phyloP scores from a whole-genome alignment of 2,113 vertebrate species.

The Pedionomus torquatus region DNA sequence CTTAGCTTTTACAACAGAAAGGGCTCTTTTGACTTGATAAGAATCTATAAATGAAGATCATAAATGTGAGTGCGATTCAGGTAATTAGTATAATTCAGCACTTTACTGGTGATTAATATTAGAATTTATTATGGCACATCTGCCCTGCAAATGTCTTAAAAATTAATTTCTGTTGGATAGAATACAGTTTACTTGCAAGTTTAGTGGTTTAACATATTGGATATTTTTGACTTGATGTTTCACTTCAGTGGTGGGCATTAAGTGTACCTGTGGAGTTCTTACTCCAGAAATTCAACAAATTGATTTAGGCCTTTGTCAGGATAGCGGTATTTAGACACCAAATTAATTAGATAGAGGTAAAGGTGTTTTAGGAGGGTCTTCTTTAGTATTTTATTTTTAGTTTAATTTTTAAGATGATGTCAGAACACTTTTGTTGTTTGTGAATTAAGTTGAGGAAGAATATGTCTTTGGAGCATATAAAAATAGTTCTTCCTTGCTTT shows the following conservation, averaged over 20 bases:
- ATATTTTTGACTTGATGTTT: constrained; percentile 34
- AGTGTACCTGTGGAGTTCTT: not conserved
- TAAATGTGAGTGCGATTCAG: constrained; percentile 83
- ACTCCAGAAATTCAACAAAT: not conserved
- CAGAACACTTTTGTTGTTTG: not conserved
- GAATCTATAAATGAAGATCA: constrained; percentile 74
- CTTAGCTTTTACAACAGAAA: constrained; percentile 88
- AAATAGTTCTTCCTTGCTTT: constrained; percentile 16
- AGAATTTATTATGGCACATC: constrained; percentile 86
- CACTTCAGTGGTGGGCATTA: not conserved
- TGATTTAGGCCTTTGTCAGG: not conserved
- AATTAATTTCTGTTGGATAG: constrained; percentile 58
- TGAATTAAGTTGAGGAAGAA: not conserved
- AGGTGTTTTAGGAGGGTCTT: not conserved
- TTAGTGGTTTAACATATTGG: constrained; percentile 10
- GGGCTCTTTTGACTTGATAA: constrained; percentile 90
- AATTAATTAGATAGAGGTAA: not conserved
- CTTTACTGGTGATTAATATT: constrained; percentile 91
- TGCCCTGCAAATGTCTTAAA: constrained; percentile 91
- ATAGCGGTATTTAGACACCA: not conserved
- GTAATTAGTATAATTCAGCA: constrained; percentile 92
- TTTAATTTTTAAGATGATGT: not conserved
- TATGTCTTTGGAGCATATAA: not conserved
- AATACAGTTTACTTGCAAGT: constrained; percentile 60
- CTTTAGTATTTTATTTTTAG: not conserved